Evolutionary conservation across 2,888 invertebrate species (phyloP), one percentile per base, ranked within the genome.

Genomic region (Pyrgus malvae): DNA sequence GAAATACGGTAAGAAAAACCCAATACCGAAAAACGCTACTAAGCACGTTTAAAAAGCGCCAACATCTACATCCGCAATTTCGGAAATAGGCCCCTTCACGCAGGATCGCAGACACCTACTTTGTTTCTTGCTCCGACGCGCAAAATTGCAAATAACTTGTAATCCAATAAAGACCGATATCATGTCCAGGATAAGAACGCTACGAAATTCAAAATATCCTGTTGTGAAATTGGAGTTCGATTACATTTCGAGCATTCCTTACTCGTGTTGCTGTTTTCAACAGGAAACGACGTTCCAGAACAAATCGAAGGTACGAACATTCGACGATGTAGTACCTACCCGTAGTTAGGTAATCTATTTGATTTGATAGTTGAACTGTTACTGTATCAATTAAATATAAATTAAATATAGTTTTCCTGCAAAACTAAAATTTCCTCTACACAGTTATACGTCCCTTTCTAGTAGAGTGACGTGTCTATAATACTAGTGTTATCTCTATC

Each of bases 101-200:
- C 21, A 33, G 21, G 46, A 23, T 12, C 33, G 12, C 35, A 16
- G 21, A 23, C 14, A 33, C 23, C 27, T 40, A 38, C n/a, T 51
- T 37, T 19, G 42, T 42, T 17, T 17, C 21, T 5, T 35, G 8
- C 25, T 12, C 16, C 16, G 33, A 27, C 12, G 17, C 50, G n/a
- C 14, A 33, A 38, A 48, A 48, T 38, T 38, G 37, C 37, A 29
- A 51, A 51, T 25, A 38, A 40, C 53, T 53, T 53, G 29, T 45
- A 53, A 45, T 31, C 45, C 49, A 91, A 84, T 33, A 90, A 79
- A 56, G 87, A 42, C 33, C 48, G 35, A 53, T 53, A 57, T 33
- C 38, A 45, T 54, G 48, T 53, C 45, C 45, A 25, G 45, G 48
- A 54, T 45, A 57, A 57, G 42, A 45, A 33, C 46, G 40, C 23